Conservation (phyloP, 2,888 invertebrate species). For the Brachynemurus nebulosus region DNA sequence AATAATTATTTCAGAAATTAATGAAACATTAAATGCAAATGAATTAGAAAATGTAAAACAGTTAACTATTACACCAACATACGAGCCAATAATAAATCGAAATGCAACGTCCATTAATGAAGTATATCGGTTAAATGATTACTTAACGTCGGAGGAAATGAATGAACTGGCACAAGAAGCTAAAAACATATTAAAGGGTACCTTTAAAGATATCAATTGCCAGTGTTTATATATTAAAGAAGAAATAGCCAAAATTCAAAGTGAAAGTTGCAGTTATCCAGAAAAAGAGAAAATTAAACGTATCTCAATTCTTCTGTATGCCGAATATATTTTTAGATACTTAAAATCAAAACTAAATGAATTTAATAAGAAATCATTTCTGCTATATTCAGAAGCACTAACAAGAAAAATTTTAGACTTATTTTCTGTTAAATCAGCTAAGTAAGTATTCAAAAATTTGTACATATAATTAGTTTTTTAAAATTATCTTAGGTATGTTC, state of each 20-base stretch:
- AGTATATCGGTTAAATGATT: conserved; percentile 34
- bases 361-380: conserved; percentile 22
- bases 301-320: conserved; percentile 25
- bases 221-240: conserved; percentile 3
- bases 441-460: not conserved
- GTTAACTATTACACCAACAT: conserved; percentile 24
- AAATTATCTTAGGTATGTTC: no score
- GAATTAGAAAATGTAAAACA: conserved; percentile 28
- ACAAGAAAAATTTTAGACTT: conserved; percentile 25
- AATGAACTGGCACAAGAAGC: conserved; percentile 25
- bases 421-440: conserved; percentile 20
- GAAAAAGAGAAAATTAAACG: conserved; percentile 13
- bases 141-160: conserved; percentile 32
- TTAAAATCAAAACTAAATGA: conserved; percentile 21
- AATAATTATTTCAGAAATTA: conserved; percentile 10
- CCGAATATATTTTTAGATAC: conserved; percentile 26
- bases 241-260: conserved; percentile 19
- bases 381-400: conserved; percentile 23
- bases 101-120: conserved; percentile 32
- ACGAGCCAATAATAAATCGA: conserved; percentile 38
- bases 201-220: conserved; percentile 15
- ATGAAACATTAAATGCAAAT: conserved; percentile 29
- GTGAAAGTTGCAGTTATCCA: conserved; percentile 7
- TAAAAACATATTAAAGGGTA: conserved; percentile 16
- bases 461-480: no score